phyloP scores from a whole-genome alignment of 2,888 invertebrate species.

The Eucriotettix oculatus region DNA sequence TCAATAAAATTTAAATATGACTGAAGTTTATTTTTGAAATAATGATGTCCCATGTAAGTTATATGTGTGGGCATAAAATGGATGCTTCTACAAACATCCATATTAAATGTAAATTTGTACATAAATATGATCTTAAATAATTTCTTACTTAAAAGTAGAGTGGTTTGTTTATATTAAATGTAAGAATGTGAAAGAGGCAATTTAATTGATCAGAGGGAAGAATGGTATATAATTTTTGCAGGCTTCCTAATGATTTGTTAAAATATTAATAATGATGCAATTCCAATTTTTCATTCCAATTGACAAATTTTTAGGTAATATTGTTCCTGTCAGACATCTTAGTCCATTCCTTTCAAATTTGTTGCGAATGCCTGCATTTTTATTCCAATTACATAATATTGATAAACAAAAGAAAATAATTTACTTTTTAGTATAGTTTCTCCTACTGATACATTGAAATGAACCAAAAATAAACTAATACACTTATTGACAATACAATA shows the following conservation, averaged over 20 bases:
- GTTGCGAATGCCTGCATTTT: neutral
- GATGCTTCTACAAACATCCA: too few species aligned
- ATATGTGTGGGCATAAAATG: too few species aligned
- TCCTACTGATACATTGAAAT: neutral
- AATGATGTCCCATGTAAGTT: too few species aligned
- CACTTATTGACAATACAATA: slow-evolving; percentile 9
- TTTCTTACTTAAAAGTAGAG: too few species aligned
- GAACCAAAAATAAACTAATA: neutral
- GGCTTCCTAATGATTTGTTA: neutral
- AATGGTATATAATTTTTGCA: too few species aligned
- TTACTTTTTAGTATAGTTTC: neutral
- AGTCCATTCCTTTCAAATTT: neutral
- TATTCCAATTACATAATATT: neutral
- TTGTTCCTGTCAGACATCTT: neutral
- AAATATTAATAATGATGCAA: neutral
- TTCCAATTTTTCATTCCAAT: neutral
- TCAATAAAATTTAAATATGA: too few species aligned
- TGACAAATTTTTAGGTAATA: neutral
- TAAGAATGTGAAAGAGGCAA: too few species aligned
- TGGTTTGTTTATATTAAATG: too few species aligned
- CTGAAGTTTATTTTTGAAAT: too few species aligned
- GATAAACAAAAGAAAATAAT: neutral
- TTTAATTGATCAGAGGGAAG: too few species aligned
- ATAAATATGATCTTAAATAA: too few species aligned
- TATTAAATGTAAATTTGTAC: too few species aligned